Evolutionary conservation across 2,113 vertebrate genomes (phyloP).

Genomic region (Okapia johnstoni): DNA sequence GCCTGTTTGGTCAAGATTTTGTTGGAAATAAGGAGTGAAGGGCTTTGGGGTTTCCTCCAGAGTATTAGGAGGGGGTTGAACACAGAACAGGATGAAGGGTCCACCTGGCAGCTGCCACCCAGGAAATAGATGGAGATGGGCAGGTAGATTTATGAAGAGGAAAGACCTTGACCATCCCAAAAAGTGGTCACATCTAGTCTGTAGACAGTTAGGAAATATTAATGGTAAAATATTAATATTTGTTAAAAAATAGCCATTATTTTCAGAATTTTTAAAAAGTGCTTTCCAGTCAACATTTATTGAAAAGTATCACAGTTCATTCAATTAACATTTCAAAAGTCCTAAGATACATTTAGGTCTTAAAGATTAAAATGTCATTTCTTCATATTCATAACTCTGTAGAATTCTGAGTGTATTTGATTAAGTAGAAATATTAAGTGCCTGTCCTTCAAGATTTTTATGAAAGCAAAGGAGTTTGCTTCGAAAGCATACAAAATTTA

Average conservation of each 20-base stretch:
- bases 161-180: background rate
- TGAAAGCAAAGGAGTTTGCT: background rate
- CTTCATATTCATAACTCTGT: background rate
- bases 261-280: background rate
- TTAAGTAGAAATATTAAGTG: background rate
- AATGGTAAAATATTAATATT: background rate
- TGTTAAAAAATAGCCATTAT: background rate
- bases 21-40: background rate
- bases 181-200: background rate
- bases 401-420: background rate
- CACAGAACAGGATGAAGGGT: background rate
- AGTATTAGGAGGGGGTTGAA: background rate
- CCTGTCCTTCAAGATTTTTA: background rate
- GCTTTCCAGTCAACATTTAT: background rate
- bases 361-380: background rate
- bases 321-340: constrained; percentile 20
- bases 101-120: background rate
- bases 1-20: background rate
- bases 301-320: background rate
- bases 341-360: background rate
- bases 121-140: background rate
- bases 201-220: background rate
- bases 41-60: background rate
- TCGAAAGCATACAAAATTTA: background rate
- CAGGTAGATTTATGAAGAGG: background rate